Conservation (phyloP, 1,140 invertebrate species). For the Cyclargus thomasi region DNA sequence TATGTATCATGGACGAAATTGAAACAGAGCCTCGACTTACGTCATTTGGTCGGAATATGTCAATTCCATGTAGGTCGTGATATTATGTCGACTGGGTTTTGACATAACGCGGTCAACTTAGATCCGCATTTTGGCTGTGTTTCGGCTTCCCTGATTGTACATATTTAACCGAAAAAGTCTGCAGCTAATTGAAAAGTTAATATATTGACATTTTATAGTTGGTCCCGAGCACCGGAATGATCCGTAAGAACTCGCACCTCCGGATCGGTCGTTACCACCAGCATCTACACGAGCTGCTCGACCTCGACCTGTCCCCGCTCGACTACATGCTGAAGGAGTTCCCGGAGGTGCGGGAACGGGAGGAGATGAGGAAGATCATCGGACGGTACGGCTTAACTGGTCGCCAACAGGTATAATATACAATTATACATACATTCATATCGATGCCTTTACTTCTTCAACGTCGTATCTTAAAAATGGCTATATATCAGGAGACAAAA, state of each 20-base stretch:
- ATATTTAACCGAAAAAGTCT: too few relatives aligned
- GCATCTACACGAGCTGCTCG: conserved; percentile 97
- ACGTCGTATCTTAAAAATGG: too few relatives aligned
- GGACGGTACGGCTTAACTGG: conserved; percentile 98
- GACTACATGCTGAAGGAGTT: conserved; percentile 99
- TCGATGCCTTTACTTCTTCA: too few relatives aligned
- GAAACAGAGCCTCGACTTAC: too few relatives aligned
- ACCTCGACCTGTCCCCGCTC: conserved; percentile 94
- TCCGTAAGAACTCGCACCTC: conserved; percentile 97
- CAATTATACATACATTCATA: background rate
- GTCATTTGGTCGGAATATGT: too few relatives aligned
- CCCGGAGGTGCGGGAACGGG: conserved; percentile 97
- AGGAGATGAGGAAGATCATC: conserved; percentile 99
- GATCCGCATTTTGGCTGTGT: too few relatives aligned
- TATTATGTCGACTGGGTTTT: too few relatives aligned
- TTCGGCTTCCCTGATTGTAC: too few relatives aligned
- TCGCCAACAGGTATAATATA: conserved; percentile 88
- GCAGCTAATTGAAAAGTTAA: background rate
- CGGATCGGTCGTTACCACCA: conserved; percentile 99
- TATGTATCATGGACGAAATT: too few relatives aligned
- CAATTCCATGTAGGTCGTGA: too few relatives aligned
- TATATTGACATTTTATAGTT: conserved; percentile 76
- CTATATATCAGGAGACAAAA: too few relatives aligned
- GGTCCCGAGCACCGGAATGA: conserved; percentile 96
- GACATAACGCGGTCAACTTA: too few relatives aligned